Evolutionary conservation across 2,797 vertebrate genomes (phyloP).

Genomic region (Coregonus sp.): DNA sequence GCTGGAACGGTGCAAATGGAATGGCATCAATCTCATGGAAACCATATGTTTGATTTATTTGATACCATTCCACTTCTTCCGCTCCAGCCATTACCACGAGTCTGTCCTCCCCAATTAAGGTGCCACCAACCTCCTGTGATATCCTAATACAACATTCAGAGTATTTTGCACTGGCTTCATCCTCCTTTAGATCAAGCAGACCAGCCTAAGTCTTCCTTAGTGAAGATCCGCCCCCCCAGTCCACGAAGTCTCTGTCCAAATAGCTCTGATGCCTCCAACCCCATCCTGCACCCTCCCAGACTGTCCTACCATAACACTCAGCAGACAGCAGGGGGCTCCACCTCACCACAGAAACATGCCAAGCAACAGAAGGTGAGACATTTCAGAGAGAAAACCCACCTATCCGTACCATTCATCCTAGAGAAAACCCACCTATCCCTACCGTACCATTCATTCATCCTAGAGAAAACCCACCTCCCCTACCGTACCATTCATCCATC

Average conservation of each 20-base stretch:
- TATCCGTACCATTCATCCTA: neutral
- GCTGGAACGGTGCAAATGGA: no score
- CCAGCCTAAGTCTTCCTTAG: slow-evolving; percentile 28
- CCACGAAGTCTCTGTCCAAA: slow-evolving; percentile 45
- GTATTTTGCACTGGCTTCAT: slow-evolving; percentile 17
- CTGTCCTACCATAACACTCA: slow-evolving; percentile 54
- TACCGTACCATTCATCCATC: no score
- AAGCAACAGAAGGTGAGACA: slow-evolving; percentile 54
- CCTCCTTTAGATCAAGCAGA: slow-evolving; percentile 46
- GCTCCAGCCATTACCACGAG: no score
- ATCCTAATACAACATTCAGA: neutral
- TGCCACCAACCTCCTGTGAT: no score
- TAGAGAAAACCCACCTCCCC: no score
- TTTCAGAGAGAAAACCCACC: neutral
- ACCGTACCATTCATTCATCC: no score
- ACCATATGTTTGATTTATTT: no score
- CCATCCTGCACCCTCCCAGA: slow-evolving; percentile 65
- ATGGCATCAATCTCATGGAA: no score
- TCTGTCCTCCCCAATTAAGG: no score
- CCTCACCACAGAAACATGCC: slow-evolving; percentile 25
- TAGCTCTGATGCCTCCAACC: slow-evolving; percentile 62
- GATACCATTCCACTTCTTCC: no score
- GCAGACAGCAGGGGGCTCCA: slow-evolving; percentile 39
- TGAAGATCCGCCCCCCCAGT: slow-evolving; percentile 61
- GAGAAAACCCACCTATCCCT: no score